These are phyloP conservation scores for Anhinga anhinga DNA, from an alignment of 2,113 vertebrate species.

Conservation along the genomic window DNA sequence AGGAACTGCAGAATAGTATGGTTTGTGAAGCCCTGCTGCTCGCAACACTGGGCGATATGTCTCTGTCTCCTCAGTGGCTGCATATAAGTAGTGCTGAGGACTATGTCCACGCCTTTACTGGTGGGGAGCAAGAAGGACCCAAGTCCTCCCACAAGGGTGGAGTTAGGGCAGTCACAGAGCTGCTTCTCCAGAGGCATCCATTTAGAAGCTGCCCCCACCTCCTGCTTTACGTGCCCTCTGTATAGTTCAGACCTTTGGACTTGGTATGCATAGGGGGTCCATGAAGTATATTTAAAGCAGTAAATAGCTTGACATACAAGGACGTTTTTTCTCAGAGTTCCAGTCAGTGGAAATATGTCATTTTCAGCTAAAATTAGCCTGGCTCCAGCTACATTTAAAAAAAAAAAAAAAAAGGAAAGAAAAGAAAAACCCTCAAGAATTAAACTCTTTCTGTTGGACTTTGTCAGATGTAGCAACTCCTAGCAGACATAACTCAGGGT, in stretches of 20 bases:
- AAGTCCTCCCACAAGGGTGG: background rate
- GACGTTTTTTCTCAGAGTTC: background rate
- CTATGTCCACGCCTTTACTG: background rate
- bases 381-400: background rate
- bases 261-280: background rate
- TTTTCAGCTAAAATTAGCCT: slow-evolving; percentile 54
- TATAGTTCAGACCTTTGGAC: background rate
- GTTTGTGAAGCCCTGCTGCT: background rate
- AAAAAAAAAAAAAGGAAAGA: background rate
- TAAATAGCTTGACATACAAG: background rate
- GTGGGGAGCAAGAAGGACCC: background rate
- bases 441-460: background rate
- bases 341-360: slow-evolving; percentile 11
- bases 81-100: background rate
- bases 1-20: background rate
- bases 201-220: background rate
- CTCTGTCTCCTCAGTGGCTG: background rate
- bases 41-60: background rate
- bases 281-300: background rate
- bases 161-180: background rate
- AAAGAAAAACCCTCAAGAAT: background rate
- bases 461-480: background rate
- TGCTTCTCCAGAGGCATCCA: background rate
- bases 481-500: background rate
- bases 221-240: background rate